phyloP scores from a whole-genome alignment of 2,113 vertebrate genomes.

The Rhinopomastus cyanomelas region DNA sequence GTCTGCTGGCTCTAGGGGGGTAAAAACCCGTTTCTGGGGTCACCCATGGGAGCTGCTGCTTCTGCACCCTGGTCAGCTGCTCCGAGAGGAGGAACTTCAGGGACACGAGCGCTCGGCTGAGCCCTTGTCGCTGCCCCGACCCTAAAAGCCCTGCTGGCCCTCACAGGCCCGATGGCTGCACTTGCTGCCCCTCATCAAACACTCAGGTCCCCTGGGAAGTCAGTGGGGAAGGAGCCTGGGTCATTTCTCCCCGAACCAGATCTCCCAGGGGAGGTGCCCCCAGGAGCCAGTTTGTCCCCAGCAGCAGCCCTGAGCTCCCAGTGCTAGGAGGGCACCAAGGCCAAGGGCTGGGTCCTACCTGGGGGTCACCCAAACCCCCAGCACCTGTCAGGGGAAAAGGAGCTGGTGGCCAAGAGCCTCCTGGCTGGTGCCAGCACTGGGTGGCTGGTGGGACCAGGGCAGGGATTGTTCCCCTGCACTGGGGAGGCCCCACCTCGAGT shows the following conservation, averaged over 20 bases:
- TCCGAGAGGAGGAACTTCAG: not conserved
- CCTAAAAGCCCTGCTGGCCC: not conserved
- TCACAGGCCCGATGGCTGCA: not conserved
- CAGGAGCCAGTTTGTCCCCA: fast-evolving
- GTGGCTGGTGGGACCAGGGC: too few species aligned
- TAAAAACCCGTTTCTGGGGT: not conserved
- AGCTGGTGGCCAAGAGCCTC: too few species aligned
- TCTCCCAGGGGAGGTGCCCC: fast-evolving
- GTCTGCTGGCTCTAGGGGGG: fast-evolving
- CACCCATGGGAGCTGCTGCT: not conserved
- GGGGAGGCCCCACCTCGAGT: too few species aligned
- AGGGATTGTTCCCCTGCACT: too few species aligned
- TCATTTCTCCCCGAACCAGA: not conserved
- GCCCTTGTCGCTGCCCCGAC: not conserved
- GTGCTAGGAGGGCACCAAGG: too few species aligned
- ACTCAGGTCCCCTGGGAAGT: not conserved
- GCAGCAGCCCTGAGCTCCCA: not conserved
- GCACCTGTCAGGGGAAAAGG: too few species aligned
- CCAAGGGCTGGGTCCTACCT: too few species aligned
- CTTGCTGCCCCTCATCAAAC: not conserved
- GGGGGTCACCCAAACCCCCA: too few species aligned
- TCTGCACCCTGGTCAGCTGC: not conserved
- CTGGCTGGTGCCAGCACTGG: too few species aligned
- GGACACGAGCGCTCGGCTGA: not conserved
- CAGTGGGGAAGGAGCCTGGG: not conserved